Evolutionary conservation across 1,140 invertebrate species (phyloP), one percentile per base, ranked within the genome.

Genomic region (Papilio glaucus): DNA sequence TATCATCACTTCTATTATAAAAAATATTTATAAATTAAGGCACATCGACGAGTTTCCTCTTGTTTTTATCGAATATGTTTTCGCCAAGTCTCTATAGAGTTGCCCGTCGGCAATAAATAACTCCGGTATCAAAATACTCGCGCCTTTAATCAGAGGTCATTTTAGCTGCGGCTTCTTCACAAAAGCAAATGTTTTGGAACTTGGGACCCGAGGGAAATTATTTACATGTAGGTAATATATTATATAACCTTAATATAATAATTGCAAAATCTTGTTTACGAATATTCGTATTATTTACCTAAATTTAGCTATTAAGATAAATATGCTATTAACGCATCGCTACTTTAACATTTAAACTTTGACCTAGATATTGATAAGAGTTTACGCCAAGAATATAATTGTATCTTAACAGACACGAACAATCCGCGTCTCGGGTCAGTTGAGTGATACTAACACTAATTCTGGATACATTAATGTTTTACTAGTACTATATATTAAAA

Each of bases 81-180:
- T 26, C 10, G 21, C 21, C 12, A 24, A 13, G 8, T 57, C 49
- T 57, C 42, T 45, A 45, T 24, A 26, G 49, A 57, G 49, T 57
- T 57, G 49, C 49, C 49, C 21, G 49, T 57, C 9, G 24, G 49
- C 49, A 57, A 10, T 57, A 57, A 57, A 57, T 57, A 57, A 57
- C 49, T 12, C 49, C 12, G 49, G 12, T 12, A 26, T 57, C 21
- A 53, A 53, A 53, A 53, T 53, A 53, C 49, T 53, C 45, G 5
- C 9, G 18, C 10, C 9, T 53, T 53, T 53, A 53, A 53, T 49
- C 49, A 26, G 21, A 53, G 49, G 21, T 53, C 18, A 24, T 53
- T 53, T 53, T 24, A 24, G 10, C 7, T 24, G 18, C 21, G 49
- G 21, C 9, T 53, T 24, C 21, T 53, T 57, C 18, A 26, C 49